These are phyloP conservation scores for Leptinotarsa juncta DNA, from an alignment of 2,888 invertebrate species.

Conservation along the genomic window DNA sequence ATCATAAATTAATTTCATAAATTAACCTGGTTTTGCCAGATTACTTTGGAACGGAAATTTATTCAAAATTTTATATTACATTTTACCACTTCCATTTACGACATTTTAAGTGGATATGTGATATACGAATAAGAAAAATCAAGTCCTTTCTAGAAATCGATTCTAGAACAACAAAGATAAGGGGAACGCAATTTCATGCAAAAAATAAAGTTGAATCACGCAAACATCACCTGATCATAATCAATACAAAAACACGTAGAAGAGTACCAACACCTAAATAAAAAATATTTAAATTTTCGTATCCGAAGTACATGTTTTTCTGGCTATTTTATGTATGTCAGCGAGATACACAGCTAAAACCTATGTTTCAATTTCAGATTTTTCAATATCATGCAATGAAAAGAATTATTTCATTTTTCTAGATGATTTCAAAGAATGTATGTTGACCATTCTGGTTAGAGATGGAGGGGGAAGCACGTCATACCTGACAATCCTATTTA, in stretches of 20 bases:
- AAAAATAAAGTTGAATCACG: conserved; percentile 13
- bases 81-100: too few relatives aligned
- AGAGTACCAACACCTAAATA: conserved; percentile 13
- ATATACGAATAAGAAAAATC: neutral
- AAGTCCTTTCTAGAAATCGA: neutral
- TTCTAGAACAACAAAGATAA: conserved; percentile 10
- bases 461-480: conserved; percentile 47
- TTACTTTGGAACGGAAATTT: too few relatives aligned
- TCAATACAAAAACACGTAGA: neutral
- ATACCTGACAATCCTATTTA: conserved; percentile 50
- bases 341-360: neutral
- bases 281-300: conserved; percentile 21
- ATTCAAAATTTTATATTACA: too few relatives aligned
- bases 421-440: conserved; percentile 42
- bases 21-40: too few relatives aligned
- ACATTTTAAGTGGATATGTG: too few relatives aligned
- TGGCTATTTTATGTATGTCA: neutral
- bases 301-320: neutral
- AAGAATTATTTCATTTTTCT: conserved; percentile 23
- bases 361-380: neutral
- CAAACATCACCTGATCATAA: conserved; percentile 19
- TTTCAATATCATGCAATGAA: neutral
- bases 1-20: too few relatives aligned
- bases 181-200: conserved; percentile 9
- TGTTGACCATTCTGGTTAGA: conserved; percentile 52